Conservation (phyloP, 2,797 vertebrate species). For the Alectoris magna region DNA sequence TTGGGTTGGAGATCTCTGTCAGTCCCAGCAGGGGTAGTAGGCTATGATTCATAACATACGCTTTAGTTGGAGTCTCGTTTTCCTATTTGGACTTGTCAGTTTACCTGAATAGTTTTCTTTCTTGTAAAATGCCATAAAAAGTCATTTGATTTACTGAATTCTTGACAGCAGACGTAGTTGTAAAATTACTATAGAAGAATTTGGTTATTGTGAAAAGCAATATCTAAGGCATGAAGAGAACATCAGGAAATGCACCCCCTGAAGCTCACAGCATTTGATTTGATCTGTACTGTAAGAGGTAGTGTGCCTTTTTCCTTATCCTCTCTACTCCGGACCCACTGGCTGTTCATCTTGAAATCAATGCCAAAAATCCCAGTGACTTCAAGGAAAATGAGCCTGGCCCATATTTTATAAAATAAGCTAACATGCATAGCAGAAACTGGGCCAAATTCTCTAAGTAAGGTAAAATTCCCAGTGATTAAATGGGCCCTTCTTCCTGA, state of each 20-base stretch:
- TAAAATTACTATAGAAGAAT: slow-evolving; percentile 24
- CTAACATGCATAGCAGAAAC: not conserved
- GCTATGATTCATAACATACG: slow-evolving; percentile 29
- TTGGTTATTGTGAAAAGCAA: slow-evolving; percentile 20
- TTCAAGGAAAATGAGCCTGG: not conserved
- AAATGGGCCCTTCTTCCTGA: not conserved
- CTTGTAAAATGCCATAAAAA: slow-evolving; percentile 40
- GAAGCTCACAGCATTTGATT: slow-evolving; percentile 21
- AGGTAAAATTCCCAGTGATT: not conserved
- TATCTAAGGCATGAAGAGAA: not conserved
- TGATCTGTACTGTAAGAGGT: not conserved
- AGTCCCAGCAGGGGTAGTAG: slow-evolving; percentile 41
- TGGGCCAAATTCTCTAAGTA: not conserved
- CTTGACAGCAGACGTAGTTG: slow-evolving; percentile 12
- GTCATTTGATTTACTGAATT: slow-evolving; percentile 36
- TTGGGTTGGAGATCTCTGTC: slow-evolving; percentile 49
- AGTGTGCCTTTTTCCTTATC: not conserved
- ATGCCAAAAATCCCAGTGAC: not conserved
- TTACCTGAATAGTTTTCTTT: slow-evolving; percentile 45
- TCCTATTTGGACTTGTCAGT: slow-evolving; percentile 29
- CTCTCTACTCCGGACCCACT: not conserved
- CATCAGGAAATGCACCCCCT: not conserved
- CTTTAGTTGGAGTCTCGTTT: slow-evolving; percentile 5
- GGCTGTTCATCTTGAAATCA: slow-evolving; percentile 7
- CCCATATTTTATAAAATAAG: not conserved